phyloP scores from a whole-genome alignment of 1,140 invertebrate species.

The Conopomorpha cramerella region DNA sequence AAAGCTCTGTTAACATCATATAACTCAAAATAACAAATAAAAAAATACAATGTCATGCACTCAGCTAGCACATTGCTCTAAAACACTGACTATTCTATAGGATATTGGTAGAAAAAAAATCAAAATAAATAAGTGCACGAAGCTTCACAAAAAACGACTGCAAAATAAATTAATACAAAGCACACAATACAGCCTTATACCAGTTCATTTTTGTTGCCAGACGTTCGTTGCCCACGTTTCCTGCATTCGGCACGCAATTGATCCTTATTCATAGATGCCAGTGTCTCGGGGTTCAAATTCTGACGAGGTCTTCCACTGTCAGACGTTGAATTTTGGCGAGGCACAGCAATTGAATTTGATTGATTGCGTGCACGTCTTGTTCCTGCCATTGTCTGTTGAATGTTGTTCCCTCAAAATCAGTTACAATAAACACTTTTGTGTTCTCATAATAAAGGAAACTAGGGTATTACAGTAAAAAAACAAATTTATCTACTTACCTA shows the following conservation, averaged over 20 bases:
- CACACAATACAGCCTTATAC: conserved; percentile 49
- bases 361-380: conserved; percentile 45
- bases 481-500: no score
- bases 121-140: no score
- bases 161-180: conserved; percentile 24
- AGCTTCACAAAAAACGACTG: conserved; percentile 28
- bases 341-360: conserved; percentile 35
- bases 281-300: conserved; percentile 45
- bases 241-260: conserved; percentile 65
- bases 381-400: conserved; percentile 26
- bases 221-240: conserved; percentile 63
- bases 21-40: no score
- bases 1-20: no score
- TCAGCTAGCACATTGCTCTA: neutral
- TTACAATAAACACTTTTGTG: no score
- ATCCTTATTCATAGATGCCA: conserved; percentile 64
- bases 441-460: no score
- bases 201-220: conserved; percentile 67
- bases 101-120: conserved; percentile 9
- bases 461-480: no score
- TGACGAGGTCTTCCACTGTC: conserved; percentile 44
- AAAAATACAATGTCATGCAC: no score
- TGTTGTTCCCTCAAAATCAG: no score
- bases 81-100: conserved; percentile 1
- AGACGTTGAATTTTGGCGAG: conserved; percentile 41